Conservation (phyloP, 2,888 invertebrate genomes). For the Diaphora mendica region DNA sequence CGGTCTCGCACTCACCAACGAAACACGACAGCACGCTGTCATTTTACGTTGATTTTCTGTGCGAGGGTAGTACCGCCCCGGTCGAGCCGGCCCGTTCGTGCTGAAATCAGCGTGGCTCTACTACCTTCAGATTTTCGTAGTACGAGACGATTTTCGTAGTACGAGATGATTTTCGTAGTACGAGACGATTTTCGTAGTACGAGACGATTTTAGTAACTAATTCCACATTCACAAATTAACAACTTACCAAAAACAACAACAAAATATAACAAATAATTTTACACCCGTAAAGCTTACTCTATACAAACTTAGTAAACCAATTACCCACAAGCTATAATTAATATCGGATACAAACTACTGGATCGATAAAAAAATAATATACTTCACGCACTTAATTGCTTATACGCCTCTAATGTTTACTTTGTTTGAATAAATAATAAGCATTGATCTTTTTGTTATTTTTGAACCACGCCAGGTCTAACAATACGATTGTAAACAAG, state of each 20-base stretch:
- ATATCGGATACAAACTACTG: neutral
- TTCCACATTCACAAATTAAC: neutral
- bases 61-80: too few species aligned
- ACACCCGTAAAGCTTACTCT: neutral
- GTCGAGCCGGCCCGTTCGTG: too few species aligned
- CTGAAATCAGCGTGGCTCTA: too few species aligned
- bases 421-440: neutral
- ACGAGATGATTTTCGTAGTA: too few species aligned
- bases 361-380: neutral
- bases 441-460: neutral
- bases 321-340: conserved; percentile 2
- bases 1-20: too few species aligned
- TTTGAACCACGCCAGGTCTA: neutral
- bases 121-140: too few species aligned
- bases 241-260: neutral
- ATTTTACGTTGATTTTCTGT: too few species aligned
- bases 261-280: neutral
- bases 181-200: too few species aligned
- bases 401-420: conserved; percentile 1
- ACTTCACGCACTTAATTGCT: neutral
- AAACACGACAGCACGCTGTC: too few species aligned
- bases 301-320: neutral
- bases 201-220: too few species aligned
- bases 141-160: too few species aligned
- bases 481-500: neutral